Evolutionary conservation across 2,113 vertebrate genomes (phyloP), one percentile per base, ranked within the genome.

Genomic region (Eidolon helvum): DNA sequence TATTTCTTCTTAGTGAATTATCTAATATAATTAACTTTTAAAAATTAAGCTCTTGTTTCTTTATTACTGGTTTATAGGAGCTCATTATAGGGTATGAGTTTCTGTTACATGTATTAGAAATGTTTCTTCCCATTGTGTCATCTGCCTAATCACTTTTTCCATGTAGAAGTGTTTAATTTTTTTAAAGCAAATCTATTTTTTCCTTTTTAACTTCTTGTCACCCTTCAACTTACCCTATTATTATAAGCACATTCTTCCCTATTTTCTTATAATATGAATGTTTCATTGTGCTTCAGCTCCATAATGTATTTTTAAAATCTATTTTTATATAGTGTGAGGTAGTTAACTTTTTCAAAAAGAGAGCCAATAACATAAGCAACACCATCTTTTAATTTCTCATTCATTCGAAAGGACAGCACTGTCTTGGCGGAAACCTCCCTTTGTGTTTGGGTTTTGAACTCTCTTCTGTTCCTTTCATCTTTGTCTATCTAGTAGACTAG

Each of bases 91-190:
- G 65, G 18, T 45, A 72, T 57, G 40, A 84, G 72, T 48, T 24
- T 71, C n/a, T n/a, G n/a, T 82, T 28, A 43, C 6, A 24, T 59
- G 40, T 57, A n/a, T 84, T 92, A n/a, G 35, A 86, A 78, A 65
- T 53, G 10, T 96, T 91, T 96, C 61, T 74, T 90, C 45, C 89
- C 19, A n/a, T 22, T 55, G 45, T 82, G 53, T 95, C 61, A 86
- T 69, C 40, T 90, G 11, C 55, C 28, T 91, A 28, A 85, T 82
- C 93, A 94, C 45, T 87, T 90, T 95, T 97, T 96, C 90, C 84
- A 69, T n/a, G 22, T 24, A 89, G 65, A 93, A 77, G 43, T 93
- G 12, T 87, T 89, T 50, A 61, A 22, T 38, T 50, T 57, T 79
- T 87, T 94, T 43, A 5, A 85, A 84, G 19, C 26, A 79, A 72